Base-by-base conservation (phyloP, 1,140 invertebrate species). In the Microplitis mediator region DNA sequence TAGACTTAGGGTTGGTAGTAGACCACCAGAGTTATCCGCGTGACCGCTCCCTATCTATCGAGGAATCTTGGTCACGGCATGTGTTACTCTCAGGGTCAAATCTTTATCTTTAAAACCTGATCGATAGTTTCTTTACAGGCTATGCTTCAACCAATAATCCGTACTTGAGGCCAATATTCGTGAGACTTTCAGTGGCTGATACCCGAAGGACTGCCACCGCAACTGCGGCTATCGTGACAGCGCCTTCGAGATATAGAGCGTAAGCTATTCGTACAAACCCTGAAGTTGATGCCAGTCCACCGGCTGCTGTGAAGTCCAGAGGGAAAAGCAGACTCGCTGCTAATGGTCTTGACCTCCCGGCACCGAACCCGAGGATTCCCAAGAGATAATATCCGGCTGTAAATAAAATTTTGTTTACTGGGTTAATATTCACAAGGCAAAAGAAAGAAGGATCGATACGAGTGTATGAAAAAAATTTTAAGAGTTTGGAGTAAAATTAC, bases 301-400 rank as follows among this genome's bases (percentile, higher is more conserved):
- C 91, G 3, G 89, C 90, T 2, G 91, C 91, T 3, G 91, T 92
- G 74, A 93, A 93, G 78, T 92, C 91, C 71, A 92, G 77, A 2
- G 91, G 91, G 80, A 92, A 93, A 76, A 92, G 85, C 5, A 91
- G 77, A 74, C 88, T 87, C n/a, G 90, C 89, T 4, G 89, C 80
- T 2, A 89, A 78, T 8, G 87, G 83, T 67, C 88, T 86, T 31
- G 85, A 75, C 70, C 91, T 84, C 4, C 88, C 82, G 4, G 90
- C 83, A 4, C 92, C 92, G 71, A 93, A 93, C 3, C 88, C 75
- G 0, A 91, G 54, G 51, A 91, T 86, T 0, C 91, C 91, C 3
- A 89, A 50, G 2, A 88, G 39, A 75, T 92, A 93, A 81, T 92
- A 92, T 2, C 86, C 64, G 63, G 56, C 86, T 87, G 76, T 4